Evolutionary conservation across 2,888 invertebrate species (phyloP).

Genomic region (Euplagia quadripunctaria): DNA sequence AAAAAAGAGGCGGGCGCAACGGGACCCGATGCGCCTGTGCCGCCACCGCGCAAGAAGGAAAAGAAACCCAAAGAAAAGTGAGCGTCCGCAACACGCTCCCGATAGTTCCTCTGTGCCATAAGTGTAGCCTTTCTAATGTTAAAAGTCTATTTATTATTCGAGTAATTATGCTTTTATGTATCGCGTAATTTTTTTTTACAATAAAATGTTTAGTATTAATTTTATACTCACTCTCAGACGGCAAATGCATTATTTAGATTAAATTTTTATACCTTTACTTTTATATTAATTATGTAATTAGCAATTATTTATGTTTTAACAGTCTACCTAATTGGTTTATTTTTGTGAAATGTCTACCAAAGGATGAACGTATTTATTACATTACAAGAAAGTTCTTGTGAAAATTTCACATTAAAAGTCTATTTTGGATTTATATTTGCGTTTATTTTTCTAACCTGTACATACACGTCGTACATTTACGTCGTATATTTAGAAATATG

Average conservation of each 20-base stretch:
- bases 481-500: background rate
- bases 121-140: constrained; percentile 74
- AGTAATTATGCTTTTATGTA: constrained; percentile 79
- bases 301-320: constrained; percentile 60
- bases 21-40: constrained; percentile 79
- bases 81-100: constrained; percentile 70
- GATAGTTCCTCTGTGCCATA: constrained; percentile 84
- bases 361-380: constrained; percentile 79
- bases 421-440: constrained; percentile 72
- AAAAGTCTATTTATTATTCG: constrained; percentile 74
- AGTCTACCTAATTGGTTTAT: constrained; percentile 62
- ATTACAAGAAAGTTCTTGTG: constrained; percentile 74
- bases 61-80: constrained; percentile 86
- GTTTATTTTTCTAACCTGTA: constrained; percentile 15
- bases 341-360: constrained; percentile 68
- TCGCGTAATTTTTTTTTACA: constrained; percentile 69
- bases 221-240: constrained; percentile 70
- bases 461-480: background rate
- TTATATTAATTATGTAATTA: constrained; percentile 52
- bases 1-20: constrained; percentile 79
- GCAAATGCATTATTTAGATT: constrained; percentile 71
- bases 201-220: constrained; percentile 67
- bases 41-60: constrained; percentile 86
- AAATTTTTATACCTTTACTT: constrained; percentile 66
- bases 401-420: constrained; percentile 82